These are phyloP conservation scores for Caracal caracal DNA, from an alignment of 2,113 vertebrate genomes.

Conservation along the genomic window DNA sequence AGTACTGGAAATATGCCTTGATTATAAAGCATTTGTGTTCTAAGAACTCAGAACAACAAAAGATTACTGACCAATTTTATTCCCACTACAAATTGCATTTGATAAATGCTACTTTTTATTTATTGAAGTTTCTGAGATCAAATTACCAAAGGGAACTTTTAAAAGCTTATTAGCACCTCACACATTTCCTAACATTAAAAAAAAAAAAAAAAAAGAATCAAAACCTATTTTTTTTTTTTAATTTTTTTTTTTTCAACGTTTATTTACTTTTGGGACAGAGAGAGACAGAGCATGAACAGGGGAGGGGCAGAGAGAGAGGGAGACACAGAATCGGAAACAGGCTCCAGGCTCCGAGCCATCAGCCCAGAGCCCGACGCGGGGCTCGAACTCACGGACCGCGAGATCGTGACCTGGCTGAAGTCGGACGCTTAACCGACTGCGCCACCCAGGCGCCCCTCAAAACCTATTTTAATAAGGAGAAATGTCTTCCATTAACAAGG, in stretches of 20 bases:
- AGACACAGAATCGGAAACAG: too few species aligned
- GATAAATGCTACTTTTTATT: neutral
- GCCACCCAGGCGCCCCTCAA: too few species aligned
- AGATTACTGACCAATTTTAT: neutral
- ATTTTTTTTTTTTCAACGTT: too few species aligned
- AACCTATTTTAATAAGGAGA: constrained; percentile 26
- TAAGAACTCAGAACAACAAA: neutral
- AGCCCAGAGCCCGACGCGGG: too few species aligned
- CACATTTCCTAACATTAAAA: neutral
- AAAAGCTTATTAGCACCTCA: neutral
- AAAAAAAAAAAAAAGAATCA: neutral
- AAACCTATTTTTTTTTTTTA: too few species aligned
- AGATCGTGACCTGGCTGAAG: too few species aligned
- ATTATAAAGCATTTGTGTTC: neutral
- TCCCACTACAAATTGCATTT: neutral
- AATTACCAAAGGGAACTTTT: constrained; percentile 32
- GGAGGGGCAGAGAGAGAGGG: too few species aligned
- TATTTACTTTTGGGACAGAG: too few species aligned
- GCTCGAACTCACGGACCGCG: too few species aligned
- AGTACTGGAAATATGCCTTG: neutral
- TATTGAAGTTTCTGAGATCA: constrained; percentile 38
- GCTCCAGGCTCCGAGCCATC: too few species aligned
- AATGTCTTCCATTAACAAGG: constrained; percentile 4
- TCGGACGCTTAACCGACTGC: too few species aligned
- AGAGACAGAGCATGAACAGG: too few species aligned